A percentile compares a stretch with the other conserved stretches of the same genome.
Evolutionary conservation across 2,888 invertebrate genomes (phyloP).

Genomic region (Escarpia spicata): DNA sequence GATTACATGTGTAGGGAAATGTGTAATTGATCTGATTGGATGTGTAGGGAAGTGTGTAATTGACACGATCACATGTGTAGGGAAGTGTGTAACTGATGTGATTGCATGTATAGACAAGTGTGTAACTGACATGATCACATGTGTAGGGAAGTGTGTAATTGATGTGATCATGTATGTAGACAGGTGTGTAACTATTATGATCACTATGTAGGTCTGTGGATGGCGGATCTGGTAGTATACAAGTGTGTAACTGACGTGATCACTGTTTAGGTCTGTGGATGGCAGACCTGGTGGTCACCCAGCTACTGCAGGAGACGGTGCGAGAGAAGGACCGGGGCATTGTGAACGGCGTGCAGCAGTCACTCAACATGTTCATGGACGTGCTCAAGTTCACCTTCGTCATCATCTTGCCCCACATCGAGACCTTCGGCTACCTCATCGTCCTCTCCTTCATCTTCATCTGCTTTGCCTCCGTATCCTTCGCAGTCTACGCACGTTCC

Average conservation of each 20-base stretch:
- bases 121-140: too few relatives aligned
- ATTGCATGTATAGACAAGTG: too few relatives aligned
- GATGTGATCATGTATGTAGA: too few relatives aligned
- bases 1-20: too few relatives aligned
- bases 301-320: constrained; percentile 68
- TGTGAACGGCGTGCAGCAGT: constrained; percentile 68
- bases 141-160: too few relatives aligned
- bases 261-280: constrained; percentile 68
- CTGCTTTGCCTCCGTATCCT: constrained; percentile 54
- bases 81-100: too few relatives aligned
- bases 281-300: constrained; percentile 68
- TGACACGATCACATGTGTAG: too few relatives aligned
- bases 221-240: too few relatives aligned
- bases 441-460: constrained; percentile 65
- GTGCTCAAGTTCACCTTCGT: constrained; percentile 68
- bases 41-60: too few relatives aligned
- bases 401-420: constrained; percentile 64
- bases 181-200: too few relatives aligned
- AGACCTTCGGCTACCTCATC: constrained; percentile 68
- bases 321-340: constrained; percentile 66
- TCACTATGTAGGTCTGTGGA: too few relatives aligned
- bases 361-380: constrained; percentile 68
- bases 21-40: too few relatives aligned
- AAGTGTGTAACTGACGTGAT: not conserved
- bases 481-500: constrained; percentile 51